Evolutionary conservation across 1,140 invertebrate species (phyloP), one percentile per base, ranked within the genome.

Genomic region (Sarcophaga bullata): DNA sequence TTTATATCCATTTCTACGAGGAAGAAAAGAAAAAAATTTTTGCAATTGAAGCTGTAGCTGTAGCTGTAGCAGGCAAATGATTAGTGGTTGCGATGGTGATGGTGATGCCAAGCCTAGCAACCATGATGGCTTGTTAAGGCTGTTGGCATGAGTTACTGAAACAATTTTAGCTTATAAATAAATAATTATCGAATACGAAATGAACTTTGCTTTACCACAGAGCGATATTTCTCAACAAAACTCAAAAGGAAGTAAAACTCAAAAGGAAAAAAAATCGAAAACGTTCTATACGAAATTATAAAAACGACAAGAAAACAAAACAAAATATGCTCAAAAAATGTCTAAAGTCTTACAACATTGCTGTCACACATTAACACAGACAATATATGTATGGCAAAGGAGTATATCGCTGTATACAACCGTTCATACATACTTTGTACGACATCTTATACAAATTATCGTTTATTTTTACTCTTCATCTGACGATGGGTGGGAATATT

Each of bases 161-260:
- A 86, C 86, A 84, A 86, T 87, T 88, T 86, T 83, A 88, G 86
- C 87, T 88, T 84, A 88, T 88, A 88, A 88, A 88, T 88, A 88
- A 88, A 88, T 88, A 87, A 88, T 88, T 87, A 88, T 84, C 81
- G 84, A 84, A 87, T 84, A 85, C n/a, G 9, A 73, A 82, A 73
- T 80, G 82, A 73, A 49, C 6, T 68, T 68, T 58, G 15, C 54
- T 58, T 58, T 58, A 10, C 52, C 15, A 11, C 17, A 11, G n/a
- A 50, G 48, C 15, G 49, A 50, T 80, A 13, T 19, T 17, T n/a
- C 49, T 49, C 47, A 58, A 58, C 15, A 58, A 15, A 58, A 37
- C 1, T 37, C 4, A 37, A 37, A 37, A 37, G 25, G n/a, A 58
- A 58, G 13, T 1, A n/a, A 58, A 58, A 13, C 10, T 58, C 11